Conservation (phyloP, 2,797 vertebrate genomes). For the Phalloptychus januarius region DNA sequence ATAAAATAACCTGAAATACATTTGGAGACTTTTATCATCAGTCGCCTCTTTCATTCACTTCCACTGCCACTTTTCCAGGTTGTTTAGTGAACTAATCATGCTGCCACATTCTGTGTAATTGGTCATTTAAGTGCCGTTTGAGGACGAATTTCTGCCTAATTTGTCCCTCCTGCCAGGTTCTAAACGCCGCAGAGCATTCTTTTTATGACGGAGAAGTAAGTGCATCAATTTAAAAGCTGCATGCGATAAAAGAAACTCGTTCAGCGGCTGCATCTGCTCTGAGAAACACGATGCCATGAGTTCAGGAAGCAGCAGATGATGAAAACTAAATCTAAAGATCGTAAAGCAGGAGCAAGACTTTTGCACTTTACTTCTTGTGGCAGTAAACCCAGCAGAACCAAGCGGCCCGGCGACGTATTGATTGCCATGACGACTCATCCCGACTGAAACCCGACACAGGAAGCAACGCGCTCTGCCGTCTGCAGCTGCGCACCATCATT, state of each 20-base stretch:
- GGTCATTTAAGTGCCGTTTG: conserved; percentile 11
- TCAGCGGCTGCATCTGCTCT: conserved; percentile 12
- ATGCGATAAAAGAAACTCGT: conserved; percentile 2
- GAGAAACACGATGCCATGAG: conserved; percentile 25
- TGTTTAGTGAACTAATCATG: conserved; percentile 6
- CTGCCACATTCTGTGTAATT: conserved; percentile 5
- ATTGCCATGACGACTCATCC: conserved; percentile 32
- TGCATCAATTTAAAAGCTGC: neutral
- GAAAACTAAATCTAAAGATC: conserved; percentile 40
- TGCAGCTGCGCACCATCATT: conserved; percentile 38
- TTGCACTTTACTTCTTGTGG: conserved; percentile 27
- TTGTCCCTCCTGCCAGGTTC: conserved; percentile 19
- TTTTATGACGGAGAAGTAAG: conserved; percentile 8
- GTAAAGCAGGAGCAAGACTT: conserved; percentile 34
- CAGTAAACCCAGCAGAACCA: conserved; percentile 24
- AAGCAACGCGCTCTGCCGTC: conserved; percentile 28
- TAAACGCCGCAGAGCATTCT: conserved; percentile 22
- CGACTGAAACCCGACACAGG: conserved; percentile 47
- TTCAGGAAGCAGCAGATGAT: conserved; percentile 31
- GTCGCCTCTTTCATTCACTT: neutral
- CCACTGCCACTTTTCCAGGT: neutral
- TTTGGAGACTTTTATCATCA: neutral
- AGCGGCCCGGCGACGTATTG: conserved; percentile 30
- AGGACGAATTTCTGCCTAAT: conserved; percentile 1
- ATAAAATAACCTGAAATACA: neutral